Conservation (phyloP, 2,888 invertebrate genomes). For the Heterodera filipjevi region DNA sequence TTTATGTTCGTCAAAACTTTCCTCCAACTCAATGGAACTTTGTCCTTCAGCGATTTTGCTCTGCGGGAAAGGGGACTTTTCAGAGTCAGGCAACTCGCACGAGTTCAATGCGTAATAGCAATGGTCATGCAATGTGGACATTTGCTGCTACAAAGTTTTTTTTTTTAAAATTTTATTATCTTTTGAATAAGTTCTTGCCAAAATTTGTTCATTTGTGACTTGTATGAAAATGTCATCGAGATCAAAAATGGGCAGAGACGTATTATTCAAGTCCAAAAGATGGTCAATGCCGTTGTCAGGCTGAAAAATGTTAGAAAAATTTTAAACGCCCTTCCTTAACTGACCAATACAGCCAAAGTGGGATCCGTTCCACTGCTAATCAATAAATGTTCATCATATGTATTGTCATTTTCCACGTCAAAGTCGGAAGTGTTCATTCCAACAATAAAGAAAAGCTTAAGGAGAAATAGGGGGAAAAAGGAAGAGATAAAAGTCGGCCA, state of each 20-base stretch:
- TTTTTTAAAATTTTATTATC: background rate
- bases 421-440: conserved; percentile 1
- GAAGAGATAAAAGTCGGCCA: too few relatives aligned
- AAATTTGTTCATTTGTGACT: conserved; percentile 31
- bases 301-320: background rate
- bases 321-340: background rate
- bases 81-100: conserved; percentile 31
- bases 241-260: conserved; percentile 35
- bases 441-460: too few relatives aligned
- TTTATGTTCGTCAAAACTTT: background rate
- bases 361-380: background rate
- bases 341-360: conserved; percentile 1
- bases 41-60: background rate
- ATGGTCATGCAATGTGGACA: conserved; percentile 27
- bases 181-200: conserved; percentile 1
- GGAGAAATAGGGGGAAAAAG: too few relatives aligned
- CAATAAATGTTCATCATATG: background rate
- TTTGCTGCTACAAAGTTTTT: conserved; percentile 22
- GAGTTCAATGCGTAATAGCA: conserved; percentile 28
- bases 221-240: conserved; percentile 32
- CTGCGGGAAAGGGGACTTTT: background rate
- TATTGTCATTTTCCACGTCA: background rate
- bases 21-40: background rate
- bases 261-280: conserved; percentile 15
- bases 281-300: conserved; percentile 38